Base-by-base conservation (phyloP, 2,797 vertebrate species). In the Centroberyx gerrardi region DNA sequence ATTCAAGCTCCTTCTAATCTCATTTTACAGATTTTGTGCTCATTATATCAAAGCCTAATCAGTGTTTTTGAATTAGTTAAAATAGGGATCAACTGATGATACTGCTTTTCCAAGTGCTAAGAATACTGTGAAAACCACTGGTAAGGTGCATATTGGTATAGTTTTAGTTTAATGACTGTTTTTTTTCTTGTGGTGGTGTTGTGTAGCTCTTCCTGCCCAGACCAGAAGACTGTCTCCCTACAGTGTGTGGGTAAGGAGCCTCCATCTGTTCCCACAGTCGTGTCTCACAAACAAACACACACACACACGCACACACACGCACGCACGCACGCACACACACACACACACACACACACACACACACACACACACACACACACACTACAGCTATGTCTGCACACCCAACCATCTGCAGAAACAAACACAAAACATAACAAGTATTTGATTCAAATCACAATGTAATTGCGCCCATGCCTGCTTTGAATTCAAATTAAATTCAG, bases 231-330 rank as follows among this genome's bases (percentile, higher is more conserved):
- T 0, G 92, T 98, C 73, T 95, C 96, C 69, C 95, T 99, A 59
- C 93, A 95, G 67, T 99, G 98, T 92, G 90, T 94, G 69, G 95
- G 98, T 98, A 96, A 96, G 95, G 53, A 88, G 63, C 61, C 56
- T 87, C 88, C 86, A 88, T 92, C 86, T 85, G 86, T 87, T 84
- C 69, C 51, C 62, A 29, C 36, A 59, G 59, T 69, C 56, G 68
- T 62, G 59, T 76, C 71, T 73, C 48, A 71, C 42, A 74, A 65
- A 55, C 61, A 70, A 6, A 9, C 8, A 51, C 52, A 52, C 53
- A 64, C 4, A n/a, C 42, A n/a, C 31, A 48, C 51, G 29, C 44
- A 28, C n/a, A 9, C 15, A 9, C 28, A 31, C 68, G 29, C 9
- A 13, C 51, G 55, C 13, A 49, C 28, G 29, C 10, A 53, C 31